These are phyloP conservation scores for Drosophila kanekoi DNA, from an alignment of 2,888 invertebrate genomes.

Conservation along the genomic window DNA sequence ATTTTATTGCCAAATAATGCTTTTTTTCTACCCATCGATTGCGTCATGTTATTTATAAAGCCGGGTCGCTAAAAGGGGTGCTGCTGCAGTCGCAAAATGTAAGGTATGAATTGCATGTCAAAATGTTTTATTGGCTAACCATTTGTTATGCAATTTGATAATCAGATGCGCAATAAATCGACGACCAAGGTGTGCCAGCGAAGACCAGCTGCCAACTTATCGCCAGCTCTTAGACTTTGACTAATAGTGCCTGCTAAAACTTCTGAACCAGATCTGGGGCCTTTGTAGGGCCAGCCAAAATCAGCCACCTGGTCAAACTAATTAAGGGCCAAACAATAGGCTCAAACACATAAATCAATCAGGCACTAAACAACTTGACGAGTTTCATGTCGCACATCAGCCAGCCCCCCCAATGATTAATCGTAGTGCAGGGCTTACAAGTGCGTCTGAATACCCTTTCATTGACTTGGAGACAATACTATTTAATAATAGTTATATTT, in stretches of 20 bases:
- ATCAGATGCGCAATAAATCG: constrained; percentile 75
- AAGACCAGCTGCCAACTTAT: constrained; percentile 66
- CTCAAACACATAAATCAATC: constrained; percentile 74
- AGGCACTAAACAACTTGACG: constrained; percentile 75
- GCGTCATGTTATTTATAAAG: constrained; percentile 82
- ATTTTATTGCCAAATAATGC: constrained; percentile 83
- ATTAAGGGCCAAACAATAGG: constrained; percentile 72
- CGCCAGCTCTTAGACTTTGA: constrained; percentile 62
- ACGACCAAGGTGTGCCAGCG: constrained; percentile 26
- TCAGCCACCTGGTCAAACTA: constrained; percentile 74
- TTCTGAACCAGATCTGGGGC: constrained; percentile 1
- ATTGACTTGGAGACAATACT: constrained; percentile 18
- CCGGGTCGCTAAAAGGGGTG: constrained; percentile 45
- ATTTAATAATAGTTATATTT: neutral
- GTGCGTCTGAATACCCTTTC: constrained; percentile 64
- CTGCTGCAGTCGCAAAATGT: constrained; percentile 32
- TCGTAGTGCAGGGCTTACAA: constrained; percentile 58
- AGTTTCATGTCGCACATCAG: constrained; percentile 56
- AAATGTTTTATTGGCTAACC: constrained; percentile 82
- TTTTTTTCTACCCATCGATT: constrained; percentile 76
- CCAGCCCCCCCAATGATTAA: constrained; percentile 61
- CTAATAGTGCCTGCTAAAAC: constrained; percentile 51
- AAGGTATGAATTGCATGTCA: constrained; percentile 81
- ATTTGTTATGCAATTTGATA: constrained; percentile 81
- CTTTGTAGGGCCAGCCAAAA: constrained; percentile 16